Evolutionary conservation across 2,888 invertebrate genomes (phyloP).

Genomic region (Digitonthophagus gazella): DNA sequence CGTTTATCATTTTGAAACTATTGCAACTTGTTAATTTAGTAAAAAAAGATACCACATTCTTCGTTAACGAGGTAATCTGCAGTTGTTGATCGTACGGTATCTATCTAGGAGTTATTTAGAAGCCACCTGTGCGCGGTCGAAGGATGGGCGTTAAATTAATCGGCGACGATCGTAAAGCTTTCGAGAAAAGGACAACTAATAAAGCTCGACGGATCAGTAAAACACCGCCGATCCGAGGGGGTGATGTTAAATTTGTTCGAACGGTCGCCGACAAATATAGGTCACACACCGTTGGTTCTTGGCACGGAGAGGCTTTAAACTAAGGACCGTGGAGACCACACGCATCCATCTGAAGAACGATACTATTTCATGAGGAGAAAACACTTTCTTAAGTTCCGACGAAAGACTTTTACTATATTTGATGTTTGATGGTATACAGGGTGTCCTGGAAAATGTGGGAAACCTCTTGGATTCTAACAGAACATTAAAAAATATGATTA

Average conservation of each 20-base stretch:
- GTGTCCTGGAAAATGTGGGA: too few species aligned
- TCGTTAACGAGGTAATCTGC: neutral
- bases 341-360: constrained; percentile 32
- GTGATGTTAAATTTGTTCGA: constrained; percentile 47
- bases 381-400: too few species aligned
- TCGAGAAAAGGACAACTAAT: constrained; percentile 36
- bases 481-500: too few species aligned
- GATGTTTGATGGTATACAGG: too few species aligned
- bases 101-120: too few species aligned
- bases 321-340: constrained; percentile 47
- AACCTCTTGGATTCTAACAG: too few species aligned
- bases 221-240: constrained; percentile 43
- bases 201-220: constrained; percentile 45
- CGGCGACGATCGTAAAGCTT: neutral
- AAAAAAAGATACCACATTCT: neutral
- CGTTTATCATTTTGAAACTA: too few species aligned
- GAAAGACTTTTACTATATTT: too few species aligned
- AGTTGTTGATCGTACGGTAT: neutral
- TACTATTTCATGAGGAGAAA: constrained; percentile 10
- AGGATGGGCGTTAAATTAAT: neutral
- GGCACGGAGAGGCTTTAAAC: constrained; percentile 43
- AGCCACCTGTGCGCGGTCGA: neutral
- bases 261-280: constrained; percentile 44
- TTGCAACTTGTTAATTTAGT: neutral
- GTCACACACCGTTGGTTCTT: constrained; percentile 47